These are phyloP conservation scores for Phoenicopterus ruber DNA, from an alignment of 2,113 vertebrate species.

Conservation along the genomic window DNA sequence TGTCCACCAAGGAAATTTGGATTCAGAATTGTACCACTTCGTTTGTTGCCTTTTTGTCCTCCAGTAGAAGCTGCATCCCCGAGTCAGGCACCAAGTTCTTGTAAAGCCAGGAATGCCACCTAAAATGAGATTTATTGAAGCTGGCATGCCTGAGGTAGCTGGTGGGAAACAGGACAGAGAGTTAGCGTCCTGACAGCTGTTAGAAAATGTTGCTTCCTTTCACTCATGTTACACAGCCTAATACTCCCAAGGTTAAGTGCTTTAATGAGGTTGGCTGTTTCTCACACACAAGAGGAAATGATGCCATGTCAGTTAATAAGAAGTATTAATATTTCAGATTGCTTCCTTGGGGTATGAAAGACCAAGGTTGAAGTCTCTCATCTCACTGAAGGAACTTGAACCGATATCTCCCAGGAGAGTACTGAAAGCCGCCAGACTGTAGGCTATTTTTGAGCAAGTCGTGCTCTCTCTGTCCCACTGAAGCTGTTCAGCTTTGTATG, in stretches of 20 bases:
- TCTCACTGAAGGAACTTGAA: constrained; percentile 17
- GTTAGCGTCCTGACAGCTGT: not conserved
- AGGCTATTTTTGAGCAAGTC: constrained; percentile 5
- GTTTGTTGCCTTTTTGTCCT: not conserved
- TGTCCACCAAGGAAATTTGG: not conserved
- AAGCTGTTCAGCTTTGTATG: constrained; percentile 22
- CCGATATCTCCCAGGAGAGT: not conserved
- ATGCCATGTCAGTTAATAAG: not conserved
- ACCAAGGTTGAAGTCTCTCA: constrained; percentile 33
- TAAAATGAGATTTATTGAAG: not conserved
- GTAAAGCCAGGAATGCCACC: not conserved
- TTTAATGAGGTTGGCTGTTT: constrained; percentile 21
- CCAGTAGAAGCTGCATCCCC: not conserved
- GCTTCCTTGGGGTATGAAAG: constrained; percentile 2
- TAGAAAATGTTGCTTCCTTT: not conserved
- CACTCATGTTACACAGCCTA: not conserved
- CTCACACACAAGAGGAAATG: not conserved
- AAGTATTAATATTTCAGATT: constrained; percentile 47
- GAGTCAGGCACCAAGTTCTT: not conserved
- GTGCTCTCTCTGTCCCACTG: not conserved
- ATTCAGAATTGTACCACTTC: not conserved
- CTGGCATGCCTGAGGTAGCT: not conserved
- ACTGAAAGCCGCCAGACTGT: constrained; percentile 5
- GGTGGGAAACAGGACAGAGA: not conserved
- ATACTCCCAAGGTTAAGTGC: constrained; percentile 13